phyloP scores from a whole-genome alignment of 2,888 invertebrate species.

The Sesia apiformis region DNA sequence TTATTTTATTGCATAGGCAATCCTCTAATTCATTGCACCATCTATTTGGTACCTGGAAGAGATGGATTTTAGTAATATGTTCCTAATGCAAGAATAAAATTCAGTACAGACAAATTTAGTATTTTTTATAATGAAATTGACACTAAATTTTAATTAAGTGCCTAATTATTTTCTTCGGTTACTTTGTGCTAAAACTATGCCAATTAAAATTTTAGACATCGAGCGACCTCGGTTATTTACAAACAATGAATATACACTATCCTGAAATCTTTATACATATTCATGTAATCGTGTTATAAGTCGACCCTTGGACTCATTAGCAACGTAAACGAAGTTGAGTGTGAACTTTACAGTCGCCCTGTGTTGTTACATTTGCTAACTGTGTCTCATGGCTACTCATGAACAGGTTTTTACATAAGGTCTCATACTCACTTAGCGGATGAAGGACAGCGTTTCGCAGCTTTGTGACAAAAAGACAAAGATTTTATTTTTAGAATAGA shows the following conservation, averaged over 20 bases:
- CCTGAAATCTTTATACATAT: conserved; percentile 56
- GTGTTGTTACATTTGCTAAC: background rate
- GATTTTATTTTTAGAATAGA: too few species aligned
- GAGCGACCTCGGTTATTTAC: conserved; percentile 43
- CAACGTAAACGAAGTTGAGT: conserved; percentile 37
- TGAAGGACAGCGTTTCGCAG: too few species aligned
- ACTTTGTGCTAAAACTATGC: background rate
- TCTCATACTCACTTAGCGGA: too few species aligned
- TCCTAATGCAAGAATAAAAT: too few species aligned
- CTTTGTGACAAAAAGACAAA: too few species aligned
- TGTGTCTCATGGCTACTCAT: background rate
- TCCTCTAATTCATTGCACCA: too few species aligned
- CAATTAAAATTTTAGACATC: conserved; percentile 39
- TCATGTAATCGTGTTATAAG: conserved; percentile 51
- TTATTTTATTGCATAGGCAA: too few species aligned
- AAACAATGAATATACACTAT: conserved; percentile 40
- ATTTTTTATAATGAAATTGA: too few species aligned
- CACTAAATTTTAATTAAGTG: background rate
- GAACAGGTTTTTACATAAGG: too few species aligned
- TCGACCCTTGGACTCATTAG: conserved; percentile 40
- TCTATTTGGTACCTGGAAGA: too few species aligned
- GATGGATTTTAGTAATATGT: too few species aligned
- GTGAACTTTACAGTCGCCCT: conserved; percentile 23
- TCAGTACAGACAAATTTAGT: too few species aligned
- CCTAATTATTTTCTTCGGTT: background rate